Evolutionary conservation across 2,797 vertebrate species (phyloP), one percentile per base, ranked within the genome.

Genomic region (Simalia tracyae): DNA sequence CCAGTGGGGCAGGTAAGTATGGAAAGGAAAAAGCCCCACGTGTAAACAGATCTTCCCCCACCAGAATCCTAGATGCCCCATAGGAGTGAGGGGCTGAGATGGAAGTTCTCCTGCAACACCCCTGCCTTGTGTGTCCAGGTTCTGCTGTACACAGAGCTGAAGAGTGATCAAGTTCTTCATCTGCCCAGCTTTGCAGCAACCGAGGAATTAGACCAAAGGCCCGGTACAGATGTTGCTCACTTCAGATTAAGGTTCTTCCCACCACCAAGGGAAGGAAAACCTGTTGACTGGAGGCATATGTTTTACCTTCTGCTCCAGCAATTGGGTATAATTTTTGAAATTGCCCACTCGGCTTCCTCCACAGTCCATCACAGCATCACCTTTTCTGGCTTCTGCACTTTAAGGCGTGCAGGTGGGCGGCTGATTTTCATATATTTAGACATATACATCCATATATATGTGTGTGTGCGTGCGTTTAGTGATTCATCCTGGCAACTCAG

Each of bases 401-500:
- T 57, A 92, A 0, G 87, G 2, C 0, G 0, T 12, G 0, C 93
- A 93, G 92, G 93, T 95, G 91, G 81, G 93, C 28, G 61, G 63
- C 59, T 90, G 57, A 84, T 90, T 87, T 90, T 54, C 89, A 66
- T 87, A 72, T 92, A 84, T 66, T 64, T 76, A 87, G 85, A 68
- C 59, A 8, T 14, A 72, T 85, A 64, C 31, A 36, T 36, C 1
- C 66, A 61, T 91, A 90, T 84, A 54, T 91, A 84, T 84, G 60
- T 91, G 88, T 91, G 36, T 2, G 36, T 36, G 36, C 36, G 36
- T 36, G 36, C 36, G 36, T 36, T 89, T 61, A 63, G 59, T 92
- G 89, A 93, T 92, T 93, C 92, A 91, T 91, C 64, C 87, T 19
- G 50, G 54, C 91, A 66, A 90, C 66, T 89, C 6, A 60, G 91